Base-by-base conservation (phyloP, 2,113 vertebrate genomes). In the Chlorodrepanis virens region DNA sequence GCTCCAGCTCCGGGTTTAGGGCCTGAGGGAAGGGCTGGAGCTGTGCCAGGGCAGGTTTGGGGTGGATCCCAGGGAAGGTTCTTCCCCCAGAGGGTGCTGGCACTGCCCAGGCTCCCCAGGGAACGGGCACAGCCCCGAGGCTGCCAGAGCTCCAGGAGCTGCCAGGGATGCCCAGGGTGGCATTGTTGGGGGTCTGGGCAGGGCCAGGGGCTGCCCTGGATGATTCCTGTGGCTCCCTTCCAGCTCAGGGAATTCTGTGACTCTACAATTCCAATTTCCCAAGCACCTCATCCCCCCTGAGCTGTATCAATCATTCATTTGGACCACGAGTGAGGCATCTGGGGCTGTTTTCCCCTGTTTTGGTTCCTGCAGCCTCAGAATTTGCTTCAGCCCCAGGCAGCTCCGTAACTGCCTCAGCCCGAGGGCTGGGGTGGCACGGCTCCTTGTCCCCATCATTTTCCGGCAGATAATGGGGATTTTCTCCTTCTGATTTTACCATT, bases 151-250 rank as follows among this genome's bases (percentile, higher is more conserved):
- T 75, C 12, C 70, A 25, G 83, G 42, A 50, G 29, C 44, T 63
- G 8, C 24, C 42, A 42, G 71, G 44, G 25, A 27, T 61, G 44
- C 15, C 6, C 83, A 44, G 47, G 28, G 2, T 11, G 47, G 27
- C 47, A 3, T 11, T 63, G 6, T 4, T 69, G 47, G 19, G 64
- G n/a, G 33, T 57, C 54, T 39, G 23, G 0, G 54, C 54, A 53
- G 28, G 39, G 54, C 0, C 37, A 0, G 63, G 45, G 0, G 31
- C 0, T 20, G 60, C 0, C 0, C 2, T 49, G 3, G 1, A 0
- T n/a, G n/a, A 50, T 31, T 17, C 53, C 3, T 40, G 40, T 1
- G 40, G 65, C 10, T n/a, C 56, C 6, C 40, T 61, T 23, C 39
- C 64, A 39, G 19, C 27, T 39, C 74, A 13, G 39, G 47, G 8